Evolutionary conservation across 2,888 invertebrate genomes (phyloP).

Genomic region (Lasioglossum lativentre): DNA sequence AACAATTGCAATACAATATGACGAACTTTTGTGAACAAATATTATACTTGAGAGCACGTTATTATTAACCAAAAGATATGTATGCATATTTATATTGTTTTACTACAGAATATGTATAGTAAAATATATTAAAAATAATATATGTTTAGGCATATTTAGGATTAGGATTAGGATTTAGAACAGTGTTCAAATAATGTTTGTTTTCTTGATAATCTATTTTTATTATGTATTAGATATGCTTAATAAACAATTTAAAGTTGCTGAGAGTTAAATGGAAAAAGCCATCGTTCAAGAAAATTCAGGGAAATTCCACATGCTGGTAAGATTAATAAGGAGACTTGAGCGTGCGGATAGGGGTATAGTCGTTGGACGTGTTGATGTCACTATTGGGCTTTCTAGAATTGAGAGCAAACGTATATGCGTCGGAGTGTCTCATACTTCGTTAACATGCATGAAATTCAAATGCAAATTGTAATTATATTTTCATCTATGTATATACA

Average conservation of each 20-base stretch:
- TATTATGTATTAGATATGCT: neutral
- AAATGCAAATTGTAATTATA: too few species aligned
- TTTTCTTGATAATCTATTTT: neutral
- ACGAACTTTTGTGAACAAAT: neutral
- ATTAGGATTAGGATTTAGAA: too few species aligned
- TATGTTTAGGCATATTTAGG: too few species aligned
- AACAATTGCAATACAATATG: neutral
- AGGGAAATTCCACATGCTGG: neutral
- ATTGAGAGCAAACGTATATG: neutral
- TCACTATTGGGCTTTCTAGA: neutral
- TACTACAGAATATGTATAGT: too few species aligned
- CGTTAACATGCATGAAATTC: neutral
- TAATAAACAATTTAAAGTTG: neutral
- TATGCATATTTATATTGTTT: too few species aligned
- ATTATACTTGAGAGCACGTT: neutral
- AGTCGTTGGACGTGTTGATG: neutral
- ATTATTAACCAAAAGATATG: neutral
- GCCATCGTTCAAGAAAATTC: neutral
- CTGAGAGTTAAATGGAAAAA: neutral
- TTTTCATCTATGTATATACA: too few species aligned
- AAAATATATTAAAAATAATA: too few species aligned
- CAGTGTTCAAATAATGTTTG: neutral
- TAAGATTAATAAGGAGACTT: neutral
- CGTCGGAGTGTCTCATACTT: neutral
- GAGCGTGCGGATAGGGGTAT: slow-evolving; percentile 9